Evolutionary conservation across 2,797 vertebrate species (phyloP).

Genomic region (Karalla daura): DNA sequence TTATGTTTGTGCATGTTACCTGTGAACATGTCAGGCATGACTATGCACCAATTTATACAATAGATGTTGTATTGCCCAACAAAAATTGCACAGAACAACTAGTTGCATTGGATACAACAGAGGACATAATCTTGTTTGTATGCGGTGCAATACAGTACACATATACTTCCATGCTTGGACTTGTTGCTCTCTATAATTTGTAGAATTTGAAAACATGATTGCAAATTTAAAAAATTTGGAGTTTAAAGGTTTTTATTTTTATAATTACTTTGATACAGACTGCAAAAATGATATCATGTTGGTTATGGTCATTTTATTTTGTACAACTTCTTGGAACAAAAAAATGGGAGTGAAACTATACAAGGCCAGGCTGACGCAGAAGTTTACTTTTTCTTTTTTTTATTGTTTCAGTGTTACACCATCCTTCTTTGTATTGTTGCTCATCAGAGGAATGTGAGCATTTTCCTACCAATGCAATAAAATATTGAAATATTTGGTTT

Average conservation of each 20-base stretch:
- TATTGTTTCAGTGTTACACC: slow-evolving; percentile 71
- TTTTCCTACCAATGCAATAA: slow-evolving; percentile 88
- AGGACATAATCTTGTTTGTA: slow-evolving; percentile 56
- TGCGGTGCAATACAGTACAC: slow-evolving; percentile 63
- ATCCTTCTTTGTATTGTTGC: slow-evolving; percentile 75
- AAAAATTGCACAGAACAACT: slow-evolving; percentile 71
- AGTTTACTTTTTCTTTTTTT: slow-evolving; percentile 47
- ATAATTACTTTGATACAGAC: slow-evolving; percentile 87
- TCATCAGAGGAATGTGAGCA: slow-evolving; percentile 75
- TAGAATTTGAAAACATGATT: slow-evolving; percentile 62
- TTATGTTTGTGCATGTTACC: slow-evolving; percentile 85
- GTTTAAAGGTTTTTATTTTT: slow-evolving; percentile 86
- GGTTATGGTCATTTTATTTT: slow-evolving; percentile 71
- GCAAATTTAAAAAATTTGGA: slow-evolving; percentile 69
- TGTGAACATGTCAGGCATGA: slow-evolving; percentile 83
- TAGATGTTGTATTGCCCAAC: slow-evolving; percentile 68
- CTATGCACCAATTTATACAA: slow-evolving; percentile 81
- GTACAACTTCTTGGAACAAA: slow-evolving; percentile 53
- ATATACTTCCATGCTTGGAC: slow-evolving; percentile 65
- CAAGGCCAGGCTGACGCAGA: slow-evolving; percentile 29
- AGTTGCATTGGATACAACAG: slow-evolving; percentile 58
- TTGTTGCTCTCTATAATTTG: slow-evolving; percentile 71
- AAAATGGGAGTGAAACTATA: slow-evolving; percentile 30
- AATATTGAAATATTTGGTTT: slow-evolving; percentile 76
- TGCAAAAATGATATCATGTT: slow-evolving; percentile 69